Evolutionary conservation across 2,797 vertebrate species (phyloP), one percentile per base, ranked within the genome.

Genomic region (Microctenopoma lineatum): DNA sequence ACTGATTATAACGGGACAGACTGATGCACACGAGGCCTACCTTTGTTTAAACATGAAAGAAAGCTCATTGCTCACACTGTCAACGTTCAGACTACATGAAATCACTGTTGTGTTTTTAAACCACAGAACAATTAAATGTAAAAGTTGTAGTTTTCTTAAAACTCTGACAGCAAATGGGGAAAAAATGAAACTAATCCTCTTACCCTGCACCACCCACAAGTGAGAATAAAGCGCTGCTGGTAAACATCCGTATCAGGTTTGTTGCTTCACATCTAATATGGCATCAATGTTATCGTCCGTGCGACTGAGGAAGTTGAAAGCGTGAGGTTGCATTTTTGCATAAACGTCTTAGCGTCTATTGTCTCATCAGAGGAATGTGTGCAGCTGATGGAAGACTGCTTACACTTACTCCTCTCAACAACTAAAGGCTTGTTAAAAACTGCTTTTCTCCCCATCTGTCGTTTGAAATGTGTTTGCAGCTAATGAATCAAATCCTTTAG

Each of bases 191-290:
- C 70, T 94, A 94, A 95, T 94, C 94, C 94, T 94, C 93, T 95
- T 93, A 94, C 82, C 85, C 61, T 77, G 61, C 87, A 75, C 79
- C 69, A 67, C 62, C 79, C 77, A 87, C 71, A 75, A 87, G 81
- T 80, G 81, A 36, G 75, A 68, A 63, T 5, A 21, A 64, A 75
- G 87, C 90, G 92, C 93, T 93, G 90, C 92, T 93, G 89, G 92
- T 94, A 94, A 94, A 94, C 92, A 93, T 82, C 90, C 89, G 75
- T 90, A 87, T 93, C 92, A 91, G 87, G 84, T 90, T 90, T 90
- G 87, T 91, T 91, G 86, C 85, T 48, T 83, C 84, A 73, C 61
- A 73, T 94, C 83, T 90, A 90, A 90, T 86, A 90, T 78, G 87
- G 84, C 79, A 84, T 90, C 87, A 90, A 92, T 92, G 84, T 88